phyloP scores from a whole-genome alignment of 1,140 invertebrate genomes.

The Lordiphosa clarofinis region DNA sequence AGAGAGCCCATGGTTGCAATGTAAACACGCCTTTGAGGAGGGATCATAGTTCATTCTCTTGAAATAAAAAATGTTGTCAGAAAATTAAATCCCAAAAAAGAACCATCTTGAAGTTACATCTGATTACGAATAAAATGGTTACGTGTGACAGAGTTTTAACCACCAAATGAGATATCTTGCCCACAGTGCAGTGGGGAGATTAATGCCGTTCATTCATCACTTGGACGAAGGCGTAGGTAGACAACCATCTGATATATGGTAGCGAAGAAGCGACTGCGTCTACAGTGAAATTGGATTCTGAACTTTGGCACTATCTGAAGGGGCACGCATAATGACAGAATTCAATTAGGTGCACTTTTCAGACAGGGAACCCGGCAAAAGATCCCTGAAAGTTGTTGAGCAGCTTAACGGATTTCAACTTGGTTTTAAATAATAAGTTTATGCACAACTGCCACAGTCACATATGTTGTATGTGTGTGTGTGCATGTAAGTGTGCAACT shows the following conservation, averaged over 20 bases:
- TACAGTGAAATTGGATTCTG: constrained; percentile 52
- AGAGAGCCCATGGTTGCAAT: too few relatives aligned
- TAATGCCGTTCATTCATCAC: constrained; percentile 52
- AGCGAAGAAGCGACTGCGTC: constrained; percentile 5
- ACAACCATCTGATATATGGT: constrained; percentile 23
- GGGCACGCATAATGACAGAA: constrained; percentile 8
- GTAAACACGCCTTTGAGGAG: too few relatives aligned
- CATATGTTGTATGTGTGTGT: not conserved
- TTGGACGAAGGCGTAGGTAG: constrained; percentile 8
- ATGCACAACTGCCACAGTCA: constrained; percentile 5
- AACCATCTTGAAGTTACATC: too few relatives aligned
- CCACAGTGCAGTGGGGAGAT: constrained; percentile 13
- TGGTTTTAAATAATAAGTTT: constrained; percentile 16
- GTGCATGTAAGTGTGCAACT: not conserved
- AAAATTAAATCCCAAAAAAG: too few relatives aligned
- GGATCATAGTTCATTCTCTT: too few relatives aligned
- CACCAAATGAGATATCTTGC: too few relatives aligned
- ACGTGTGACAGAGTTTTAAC: too few relatives aligned
- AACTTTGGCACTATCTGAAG: constrained; percentile 13
- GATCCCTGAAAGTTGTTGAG: not conserved
- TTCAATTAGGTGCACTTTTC: constrained; percentile 11
- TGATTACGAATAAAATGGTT: too few relatives aligned
- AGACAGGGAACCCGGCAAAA: not conserved
- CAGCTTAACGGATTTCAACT: constrained; percentile 31
- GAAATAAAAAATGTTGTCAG: too few relatives aligned